These are phyloP conservation scores for Endotricha flammealis DNA, from an alignment of 2,888 invertebrate genomes.

Conservation along the genomic window DNA sequence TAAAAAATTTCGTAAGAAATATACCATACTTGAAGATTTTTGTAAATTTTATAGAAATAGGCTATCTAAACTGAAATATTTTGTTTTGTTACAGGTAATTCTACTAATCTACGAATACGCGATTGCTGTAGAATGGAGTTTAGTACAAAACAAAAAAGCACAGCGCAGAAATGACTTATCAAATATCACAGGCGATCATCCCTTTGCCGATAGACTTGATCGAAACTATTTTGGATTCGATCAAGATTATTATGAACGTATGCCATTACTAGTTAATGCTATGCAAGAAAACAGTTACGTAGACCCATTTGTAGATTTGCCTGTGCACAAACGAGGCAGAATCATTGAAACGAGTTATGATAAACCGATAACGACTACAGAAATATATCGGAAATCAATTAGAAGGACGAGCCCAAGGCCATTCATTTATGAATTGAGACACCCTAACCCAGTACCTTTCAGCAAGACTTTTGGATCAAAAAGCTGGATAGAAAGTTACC, in stretches of 20 bases:
- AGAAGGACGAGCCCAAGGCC: constrained; percentile 71
- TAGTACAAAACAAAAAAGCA: constrained; percentile 51
- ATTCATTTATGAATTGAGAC: constrained; percentile 64
- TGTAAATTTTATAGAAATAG: constrained; percentile 5
- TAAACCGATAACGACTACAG: constrained; percentile 25
- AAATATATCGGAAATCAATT: constrained; percentile 31
- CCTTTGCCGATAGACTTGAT: constrained; percentile 61
- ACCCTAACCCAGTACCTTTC: constrained; percentile 59
- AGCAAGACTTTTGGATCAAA: constrained; percentile 55
- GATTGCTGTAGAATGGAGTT: constrained; percentile 66
- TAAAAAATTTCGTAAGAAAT: no score
- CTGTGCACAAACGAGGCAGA: constrained; percentile 26
- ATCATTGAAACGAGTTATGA: constrained; percentile 23
- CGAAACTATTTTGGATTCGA: constrained; percentile 63
- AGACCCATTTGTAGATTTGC: constrained; percentile 43
- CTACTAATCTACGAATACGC: constrained; percentile 72
- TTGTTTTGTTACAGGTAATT: constrained; percentile 60
- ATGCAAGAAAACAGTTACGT: constrained; percentile 60
- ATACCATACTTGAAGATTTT: neutral
- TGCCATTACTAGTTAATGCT: constrained; percentile 68
- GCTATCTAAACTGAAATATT: neutral
- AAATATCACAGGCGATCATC: constrained; percentile 36
- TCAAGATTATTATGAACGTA: constrained; percentile 68
- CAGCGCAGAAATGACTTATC: constrained; percentile 28
- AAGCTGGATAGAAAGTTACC: constrained; percentile 62